Conservation (phyloP, 2,113 vertebrate species). For the Eulemur macaco region DNA sequence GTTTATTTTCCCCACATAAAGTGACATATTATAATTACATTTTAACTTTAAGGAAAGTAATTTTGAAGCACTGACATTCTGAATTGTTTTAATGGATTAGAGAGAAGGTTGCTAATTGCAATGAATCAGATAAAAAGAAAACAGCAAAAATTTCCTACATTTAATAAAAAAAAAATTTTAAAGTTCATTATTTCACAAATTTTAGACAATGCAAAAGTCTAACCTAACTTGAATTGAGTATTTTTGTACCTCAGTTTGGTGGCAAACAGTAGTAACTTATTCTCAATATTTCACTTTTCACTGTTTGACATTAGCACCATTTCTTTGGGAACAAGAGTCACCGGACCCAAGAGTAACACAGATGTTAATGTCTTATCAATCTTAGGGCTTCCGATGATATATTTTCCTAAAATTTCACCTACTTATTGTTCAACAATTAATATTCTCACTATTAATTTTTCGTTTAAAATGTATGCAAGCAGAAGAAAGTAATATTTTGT, state of each 20-base stretch:
- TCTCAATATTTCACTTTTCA: not conserved
- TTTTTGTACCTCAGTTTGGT: not conserved
- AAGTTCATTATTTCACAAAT: not conserved
- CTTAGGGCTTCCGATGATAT: not conserved
- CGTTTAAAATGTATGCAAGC: not conserved
- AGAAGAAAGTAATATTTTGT: not conserved
- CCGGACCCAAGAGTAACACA: not conserved
- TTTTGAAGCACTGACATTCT: not conserved
- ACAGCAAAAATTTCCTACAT: not conserved
- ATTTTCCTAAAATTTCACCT: not conserved
- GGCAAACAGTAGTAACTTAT: not conserved
- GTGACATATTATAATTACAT: not conserved
- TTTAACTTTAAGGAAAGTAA: not conserved
- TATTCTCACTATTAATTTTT: not conserved
- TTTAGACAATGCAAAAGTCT: not conserved
- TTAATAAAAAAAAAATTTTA: not conserved
- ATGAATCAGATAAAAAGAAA: not conserved
- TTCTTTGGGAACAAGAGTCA: conserved; percentile 49
- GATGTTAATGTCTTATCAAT: not conserved
- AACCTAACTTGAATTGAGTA: not conserved
- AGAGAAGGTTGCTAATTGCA: not conserved
- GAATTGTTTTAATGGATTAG: not conserved
- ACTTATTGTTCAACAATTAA: not conserved
- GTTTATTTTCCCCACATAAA: not conserved
- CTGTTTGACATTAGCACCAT: not conserved